These are phyloP conservation scores for Haliclystus octoradiatus DNA, from an alignment of 30 jellyfish, hydroid and myxozoan genomes.

Conservation along the genomic window DNA sequence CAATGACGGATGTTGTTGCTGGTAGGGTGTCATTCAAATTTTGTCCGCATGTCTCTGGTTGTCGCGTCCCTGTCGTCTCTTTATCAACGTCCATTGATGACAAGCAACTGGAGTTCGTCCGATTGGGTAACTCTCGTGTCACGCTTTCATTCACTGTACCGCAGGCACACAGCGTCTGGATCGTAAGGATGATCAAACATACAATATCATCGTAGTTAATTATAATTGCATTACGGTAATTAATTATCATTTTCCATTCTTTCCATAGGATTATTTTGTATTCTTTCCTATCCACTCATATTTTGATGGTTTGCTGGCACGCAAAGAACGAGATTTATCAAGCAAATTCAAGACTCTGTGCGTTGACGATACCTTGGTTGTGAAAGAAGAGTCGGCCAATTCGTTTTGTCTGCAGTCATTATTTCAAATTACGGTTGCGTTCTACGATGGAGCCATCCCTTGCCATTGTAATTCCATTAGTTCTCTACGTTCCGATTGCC, in stretches of 20 bases:
- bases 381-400: neutral
- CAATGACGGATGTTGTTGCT: conserved; percentile 52
- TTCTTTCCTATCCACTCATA: neutral
- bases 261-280: neutral
- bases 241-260: no score
- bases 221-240: neutral
- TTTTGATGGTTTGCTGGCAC: neutral
- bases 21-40: conserved; percentile 39
- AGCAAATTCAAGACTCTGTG: neutral
- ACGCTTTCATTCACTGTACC: neutral
- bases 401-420: neutral
- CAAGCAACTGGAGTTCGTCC: neutral
- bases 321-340: neutral
- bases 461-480: conserved; percentile 75
- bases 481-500: conserved; percentile 55
- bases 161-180: neutral
- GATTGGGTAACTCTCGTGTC: neutral
- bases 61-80: conserved; percentile 54
- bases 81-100: no score
- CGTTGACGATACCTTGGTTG: neutral
- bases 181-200: no score
- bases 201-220: no score
- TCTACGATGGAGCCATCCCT: conserved; percentile 6
- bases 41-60: conserved; percentile 88
- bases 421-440: neutral